Evolutionary conservation across 2,888 invertebrate genomes (phyloP), one percentile per base, ranked within the genome.

Genomic region (Halictus quadricinctus): DNA sequence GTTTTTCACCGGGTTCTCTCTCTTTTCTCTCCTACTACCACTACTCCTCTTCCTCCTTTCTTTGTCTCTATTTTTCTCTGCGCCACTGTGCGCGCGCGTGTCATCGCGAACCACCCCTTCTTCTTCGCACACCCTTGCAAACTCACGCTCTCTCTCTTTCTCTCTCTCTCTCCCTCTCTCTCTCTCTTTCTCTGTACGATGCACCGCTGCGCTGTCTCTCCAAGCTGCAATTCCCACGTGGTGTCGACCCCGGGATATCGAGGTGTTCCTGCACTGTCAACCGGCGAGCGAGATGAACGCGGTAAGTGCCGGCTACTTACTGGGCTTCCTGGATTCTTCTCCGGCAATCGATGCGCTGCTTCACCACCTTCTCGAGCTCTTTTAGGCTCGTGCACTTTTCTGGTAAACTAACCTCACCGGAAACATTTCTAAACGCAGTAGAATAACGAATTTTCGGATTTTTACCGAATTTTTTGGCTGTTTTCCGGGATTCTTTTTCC

Each of bases 201-300:
- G 15, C 36, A 66, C 21, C 21, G 69, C 2, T n/a, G 66, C 50
- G 21, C 54, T 21, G 54, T 54, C 54, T 29, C 76, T 76, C 70
- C 60, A 13, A n/a, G 15, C 60, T 64, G 6, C 81, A 84, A 86
- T 84, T 84, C 81, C 79, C 86, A 84, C 84, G 86, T 82, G 86
- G 84, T 84, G 77, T 43, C 77, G 79, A 86, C 50, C 75, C 46
- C 21, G 36, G 13, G 60, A 60, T 18, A 50, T 41, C 41, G 64
- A 48, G 79, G 48, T 79, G 66, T 50, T 29, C 18, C 21, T 50
- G n/a, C 69, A 36, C 72, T 72, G 70, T 72, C 76, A 80, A 76
- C 60, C 41, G 70, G 48, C 48, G 21, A 18, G 46, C 6, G 43
- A 21, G 41, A 50, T n/a, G 66, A 54, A 69, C 69, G 50, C 21